Evolutionary conservation across 2,888 invertebrate genomes (phyloP).

Genomic region (Minunthozetes semirufus): DNA sequence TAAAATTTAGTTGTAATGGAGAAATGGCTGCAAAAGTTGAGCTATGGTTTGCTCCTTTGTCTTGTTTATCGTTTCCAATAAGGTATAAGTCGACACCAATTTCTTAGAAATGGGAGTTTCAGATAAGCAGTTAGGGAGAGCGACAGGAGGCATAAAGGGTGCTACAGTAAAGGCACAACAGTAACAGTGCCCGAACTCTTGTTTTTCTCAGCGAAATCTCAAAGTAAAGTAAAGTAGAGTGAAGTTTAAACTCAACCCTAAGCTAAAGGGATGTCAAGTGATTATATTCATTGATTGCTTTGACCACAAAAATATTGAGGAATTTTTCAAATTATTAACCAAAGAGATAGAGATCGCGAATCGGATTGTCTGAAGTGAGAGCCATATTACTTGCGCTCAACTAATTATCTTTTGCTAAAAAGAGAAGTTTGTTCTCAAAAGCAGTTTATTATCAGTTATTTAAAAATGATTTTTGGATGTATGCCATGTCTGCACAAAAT

Average conservation of each 20-base stretch:
- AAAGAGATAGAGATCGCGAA: no score
- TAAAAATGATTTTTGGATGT: conserved; percentile 16
- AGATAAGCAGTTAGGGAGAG: conserved; percentile 26
- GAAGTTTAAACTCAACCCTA: neutral
- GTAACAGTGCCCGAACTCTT: no score
- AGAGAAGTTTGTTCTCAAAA: no score
- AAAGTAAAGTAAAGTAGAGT: no score
- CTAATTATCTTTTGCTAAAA: no score
- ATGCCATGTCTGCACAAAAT: neutral
- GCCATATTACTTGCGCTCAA: no score
- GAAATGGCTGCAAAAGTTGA: no score
- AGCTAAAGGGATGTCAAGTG: neutral
- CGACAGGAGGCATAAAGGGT: conserved; percentile 5
- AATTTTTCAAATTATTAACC: no score
- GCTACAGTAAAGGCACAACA: no score
- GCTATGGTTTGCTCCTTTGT: neutral
- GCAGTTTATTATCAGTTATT: neutral
- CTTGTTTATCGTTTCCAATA: neutral
- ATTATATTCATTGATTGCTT: neutral
- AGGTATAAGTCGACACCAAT: neutral
- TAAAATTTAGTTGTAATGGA: neutral
- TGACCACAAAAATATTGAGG: no score
- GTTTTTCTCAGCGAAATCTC: conserved; percentile 3
- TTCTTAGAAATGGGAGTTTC: conserved; percentile 18
- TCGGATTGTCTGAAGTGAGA: no score